Evolutionary conservation across 2,113 vertebrate species (phyloP).

Genomic region (Trematomus loennbergii): DNA sequence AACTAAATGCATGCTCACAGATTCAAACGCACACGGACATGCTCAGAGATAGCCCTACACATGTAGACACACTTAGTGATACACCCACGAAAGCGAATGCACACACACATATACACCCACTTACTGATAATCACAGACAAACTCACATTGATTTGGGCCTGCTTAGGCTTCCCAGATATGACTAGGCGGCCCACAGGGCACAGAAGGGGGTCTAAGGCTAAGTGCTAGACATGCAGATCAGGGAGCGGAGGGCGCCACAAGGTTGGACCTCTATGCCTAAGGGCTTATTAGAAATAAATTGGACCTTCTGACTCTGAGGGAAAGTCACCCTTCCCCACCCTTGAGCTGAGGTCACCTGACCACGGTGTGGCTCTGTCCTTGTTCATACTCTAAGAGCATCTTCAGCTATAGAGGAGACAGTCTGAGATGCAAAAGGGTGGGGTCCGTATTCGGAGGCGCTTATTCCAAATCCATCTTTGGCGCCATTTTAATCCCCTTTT

Average conservation of each 20-base stretch:
- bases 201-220: constrained; percentile 37
- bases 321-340: constrained; percentile 20
- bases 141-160: constrained; percentile 50
- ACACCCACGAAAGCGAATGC: constrained; percentile 19
- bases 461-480: constrained; percentile 64
- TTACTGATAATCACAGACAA: constrained; percentile 52
- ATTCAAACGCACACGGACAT: constrained; percentile 49
- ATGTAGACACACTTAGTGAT: constrained; percentile 65
- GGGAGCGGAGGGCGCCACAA: constrained; percentile 44
- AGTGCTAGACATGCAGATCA: constrained; percentile 61
- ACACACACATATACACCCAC: constrained; percentile 34
- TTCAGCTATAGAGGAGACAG: constrained; percentile 15
- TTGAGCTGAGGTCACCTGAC: constrained; percentile 53
- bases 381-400: constrained; percentile 11
- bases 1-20: constrained; percentile 44
- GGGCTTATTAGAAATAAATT: constrained; percentile 29
- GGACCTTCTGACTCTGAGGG: constrained; percentile 1
- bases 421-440: constrained; percentile 34
- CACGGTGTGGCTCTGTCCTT: background rate
- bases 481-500: constrained; percentile 72
- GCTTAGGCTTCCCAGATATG: constrained; percentile 52
- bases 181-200: constrained; percentile 27
- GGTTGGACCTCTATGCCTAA: constrained; percentile 30
- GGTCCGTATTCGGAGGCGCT: constrained; percentile 31
- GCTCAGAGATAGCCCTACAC: constrained; percentile 62